Evolutionary conservation across 2,797 vertebrate species (phyloP).

Genomic region (Lagodon rhomboides): DNA sequence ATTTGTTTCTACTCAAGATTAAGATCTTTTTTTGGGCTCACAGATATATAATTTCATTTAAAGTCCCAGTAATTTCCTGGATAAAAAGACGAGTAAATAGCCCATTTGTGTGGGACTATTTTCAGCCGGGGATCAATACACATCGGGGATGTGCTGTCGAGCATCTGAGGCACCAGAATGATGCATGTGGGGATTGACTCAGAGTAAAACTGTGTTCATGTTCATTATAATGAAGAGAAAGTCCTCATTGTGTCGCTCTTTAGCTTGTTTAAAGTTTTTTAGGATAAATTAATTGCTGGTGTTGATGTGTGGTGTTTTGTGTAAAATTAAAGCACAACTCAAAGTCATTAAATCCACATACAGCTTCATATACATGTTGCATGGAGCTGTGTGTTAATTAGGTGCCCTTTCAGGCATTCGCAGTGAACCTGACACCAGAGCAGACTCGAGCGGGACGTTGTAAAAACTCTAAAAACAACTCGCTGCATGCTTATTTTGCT

Average conservation of each 20-base stretch:
- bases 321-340: background rate
- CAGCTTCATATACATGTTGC: background rate
- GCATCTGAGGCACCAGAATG: background rate
- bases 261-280: constrained; percentile 20
- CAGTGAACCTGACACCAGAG: constrained; percentile 47
- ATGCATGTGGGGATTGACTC: constrained; percentile 11
- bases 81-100: background rate
- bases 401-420: background rate
- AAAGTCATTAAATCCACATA: background rate
- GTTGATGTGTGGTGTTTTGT: background rate
- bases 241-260: background rate
- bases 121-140: constrained; percentile 23
- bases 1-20: background rate
- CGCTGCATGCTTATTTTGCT: constrained; percentile 69
- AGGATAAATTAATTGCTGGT: background rate
- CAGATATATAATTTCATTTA: background rate
- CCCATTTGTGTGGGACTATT: constrained; percentile 22
- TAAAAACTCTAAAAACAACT: constrained; percentile 77
- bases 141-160: constrained; percentile 21
- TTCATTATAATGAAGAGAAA: constrained; percentile 19
- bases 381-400: constrained; percentile 6
- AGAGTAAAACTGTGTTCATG: constrained; percentile 22
- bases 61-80: background rate
- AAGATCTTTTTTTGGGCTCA: background rate
- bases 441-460: constrained; percentile 40